Conservation (phyloP, 2,113 vertebrate species). For the Campylomormyrus numenius region DNA sequence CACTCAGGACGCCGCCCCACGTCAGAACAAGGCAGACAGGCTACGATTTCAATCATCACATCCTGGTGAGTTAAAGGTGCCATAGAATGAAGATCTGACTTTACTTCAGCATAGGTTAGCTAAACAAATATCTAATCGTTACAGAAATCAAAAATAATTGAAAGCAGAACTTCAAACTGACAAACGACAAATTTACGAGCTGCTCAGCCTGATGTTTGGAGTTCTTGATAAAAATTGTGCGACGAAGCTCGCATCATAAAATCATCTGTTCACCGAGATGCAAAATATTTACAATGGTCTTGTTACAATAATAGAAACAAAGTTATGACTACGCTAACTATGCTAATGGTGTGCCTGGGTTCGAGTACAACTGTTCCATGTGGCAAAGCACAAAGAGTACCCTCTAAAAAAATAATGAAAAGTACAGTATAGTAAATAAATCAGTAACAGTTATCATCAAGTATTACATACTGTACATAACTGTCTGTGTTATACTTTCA, state of each 20-base stretch:
- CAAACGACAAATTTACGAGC: neutral
- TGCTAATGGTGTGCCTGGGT: neutral
- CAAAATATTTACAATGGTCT: neutral
- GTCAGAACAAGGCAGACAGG: neutral
- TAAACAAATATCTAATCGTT: neutral
- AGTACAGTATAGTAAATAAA: neutral
- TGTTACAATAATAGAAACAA: neutral
- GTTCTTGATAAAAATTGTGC: neutral
- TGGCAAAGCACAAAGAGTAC: no score
- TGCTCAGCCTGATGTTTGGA: neutral
- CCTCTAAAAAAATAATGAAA: no score
- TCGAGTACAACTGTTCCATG: neutral
- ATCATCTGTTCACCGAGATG: neutral
- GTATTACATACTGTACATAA: neutral
- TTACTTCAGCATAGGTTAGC: neutral
- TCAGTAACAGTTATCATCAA: neutral
- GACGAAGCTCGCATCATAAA: neutral
- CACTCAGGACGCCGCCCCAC: neutral
- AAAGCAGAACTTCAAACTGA: neutral
- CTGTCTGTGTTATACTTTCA: neutral
- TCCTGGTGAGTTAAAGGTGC: neutral
- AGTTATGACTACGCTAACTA: neutral
- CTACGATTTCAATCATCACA: neutral
- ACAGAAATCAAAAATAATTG: neutral
- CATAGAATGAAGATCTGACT: neutral